Percentiles rank a stretch among this genome's conserved stretches.
phyloP scores from a whole-genome alignment of 2,888 invertebrate species.

The Mimumesa dahlbomi region DNA sequence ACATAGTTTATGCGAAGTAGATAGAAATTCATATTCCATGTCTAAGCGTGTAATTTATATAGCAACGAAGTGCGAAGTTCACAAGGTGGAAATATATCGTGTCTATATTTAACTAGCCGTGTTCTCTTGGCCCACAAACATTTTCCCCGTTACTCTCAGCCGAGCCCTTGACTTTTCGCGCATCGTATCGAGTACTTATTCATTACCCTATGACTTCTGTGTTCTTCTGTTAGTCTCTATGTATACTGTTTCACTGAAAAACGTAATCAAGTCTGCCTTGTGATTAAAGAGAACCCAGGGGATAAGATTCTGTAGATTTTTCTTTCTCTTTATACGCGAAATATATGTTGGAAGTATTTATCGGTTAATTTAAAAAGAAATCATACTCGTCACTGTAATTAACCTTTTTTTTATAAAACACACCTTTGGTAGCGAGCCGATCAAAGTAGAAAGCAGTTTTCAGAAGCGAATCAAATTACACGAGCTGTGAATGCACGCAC shows the following conservation, averaged over 20 bases:
- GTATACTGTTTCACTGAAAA: no score
- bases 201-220: neutral
- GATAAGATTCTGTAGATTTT: no score
- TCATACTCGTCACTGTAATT: no score
- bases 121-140: neutral
- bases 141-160: neutral
- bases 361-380: no score
- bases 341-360: no score
- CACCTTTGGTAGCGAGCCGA: no score
- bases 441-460: neutral
- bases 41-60: neutral
- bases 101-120: neutral
- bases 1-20: no score
- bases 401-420: no score
- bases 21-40: neutral
- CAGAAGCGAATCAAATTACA: constrained; percentile 1
- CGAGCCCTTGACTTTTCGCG: neutral
- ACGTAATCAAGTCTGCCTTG: no score
- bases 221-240: neutral
- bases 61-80: neutral
- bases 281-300: no score
- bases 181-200: constrained; percentile 4
- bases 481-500: neutral
- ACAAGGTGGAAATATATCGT: neutral
- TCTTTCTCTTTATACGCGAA: no score